Conservation (phyloP, 2,797 vertebrate species). For the Tapirus indicus region DNA sequence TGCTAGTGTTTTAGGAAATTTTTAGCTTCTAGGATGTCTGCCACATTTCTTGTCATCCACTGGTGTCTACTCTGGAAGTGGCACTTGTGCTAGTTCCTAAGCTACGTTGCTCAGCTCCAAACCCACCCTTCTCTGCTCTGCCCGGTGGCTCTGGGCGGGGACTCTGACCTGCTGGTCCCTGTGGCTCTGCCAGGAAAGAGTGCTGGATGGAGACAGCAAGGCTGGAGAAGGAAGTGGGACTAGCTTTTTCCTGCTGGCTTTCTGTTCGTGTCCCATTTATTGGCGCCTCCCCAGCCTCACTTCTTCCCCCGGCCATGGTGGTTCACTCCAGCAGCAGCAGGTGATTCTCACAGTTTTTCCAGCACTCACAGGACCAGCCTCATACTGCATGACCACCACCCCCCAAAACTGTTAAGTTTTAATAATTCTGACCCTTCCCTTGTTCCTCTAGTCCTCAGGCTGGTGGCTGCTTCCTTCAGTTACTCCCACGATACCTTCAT, state of each 20-base stretch:
- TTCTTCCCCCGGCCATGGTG: not conserved
- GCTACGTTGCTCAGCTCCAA: not conserved
- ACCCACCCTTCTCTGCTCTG: not conserved
- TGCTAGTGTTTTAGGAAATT: not conserved
- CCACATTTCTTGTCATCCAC: not conserved
- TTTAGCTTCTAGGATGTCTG: constrained; percentile 14
- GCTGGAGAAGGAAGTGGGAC: not conserved
- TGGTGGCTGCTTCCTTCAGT: not conserved
- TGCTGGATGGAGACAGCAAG: not conserved
- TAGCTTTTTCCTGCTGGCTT: not conserved
- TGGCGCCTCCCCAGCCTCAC: not conserved
- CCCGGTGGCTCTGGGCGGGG: not conserved
- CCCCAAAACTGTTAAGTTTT: not conserved
- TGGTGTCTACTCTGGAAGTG: not conserved
- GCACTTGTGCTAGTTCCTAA: not conserved
- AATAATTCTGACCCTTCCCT: constrained; percentile 6
- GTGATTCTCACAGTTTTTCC: not conserved
- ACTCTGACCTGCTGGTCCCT: not conserved
- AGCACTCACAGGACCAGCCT: not conserved
- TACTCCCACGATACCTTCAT: not conserved
- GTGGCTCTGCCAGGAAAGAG: not conserved
- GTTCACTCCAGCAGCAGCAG: not conserved
- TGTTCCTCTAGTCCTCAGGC: not conserved
- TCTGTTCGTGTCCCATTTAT: not conserved
- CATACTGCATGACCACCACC: accelerated